Base-by-base conservation (phyloP, 2,797 vertebrate genomes). In the Bufotes viridis region DNA sequence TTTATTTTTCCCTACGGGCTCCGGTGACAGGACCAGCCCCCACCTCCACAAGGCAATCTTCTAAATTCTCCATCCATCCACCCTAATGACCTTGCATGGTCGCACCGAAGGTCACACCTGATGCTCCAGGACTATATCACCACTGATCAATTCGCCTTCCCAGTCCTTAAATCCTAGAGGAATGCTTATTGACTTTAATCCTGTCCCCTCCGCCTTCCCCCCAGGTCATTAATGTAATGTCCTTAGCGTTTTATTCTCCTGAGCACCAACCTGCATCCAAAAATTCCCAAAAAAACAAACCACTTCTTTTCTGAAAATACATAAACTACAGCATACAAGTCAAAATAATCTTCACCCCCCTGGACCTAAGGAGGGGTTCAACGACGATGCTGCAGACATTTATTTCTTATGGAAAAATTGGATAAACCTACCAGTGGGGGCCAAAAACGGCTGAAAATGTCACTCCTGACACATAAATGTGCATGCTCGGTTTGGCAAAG, bases 21-120 rank as follows among this genome's bases (percentile, higher is more conserved):
- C 82, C 78, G 22, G 65, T 88, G 87, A 88, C 87, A 82, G 42
- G 29, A 58, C 9, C 61, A 24, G 24, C 0, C 0, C 34, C 15
- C 7, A 58, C 26, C 87, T 20, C 81, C 15, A 63, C 12, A 42
- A 89, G 78, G 82, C 75, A 76, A 86, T 20, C 42, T 0, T 82
- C 80, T 87, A 84, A 88, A 82, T 65, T 86, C 83, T 0, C 67
- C 24, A 78, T 88, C 87, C 58, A 6, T 84, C 20, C 81, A 20
- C 53, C 24, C 72, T 88, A 88, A 87, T 86, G 92, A 93, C 94
- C 93, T 94, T 94, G 92, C 87, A 49, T 87, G 81, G 87, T 29
- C 81, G 26, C n/a, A 87, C 91, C 90, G 92, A 87, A 49, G 84
- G 57, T 55, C 75, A 67, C 80, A 86, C 79, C 84, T 89, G 84